Evolutionary conservation across 2,888 invertebrate species (phyloP).

Genomic region (Idaea aversata): DNA sequence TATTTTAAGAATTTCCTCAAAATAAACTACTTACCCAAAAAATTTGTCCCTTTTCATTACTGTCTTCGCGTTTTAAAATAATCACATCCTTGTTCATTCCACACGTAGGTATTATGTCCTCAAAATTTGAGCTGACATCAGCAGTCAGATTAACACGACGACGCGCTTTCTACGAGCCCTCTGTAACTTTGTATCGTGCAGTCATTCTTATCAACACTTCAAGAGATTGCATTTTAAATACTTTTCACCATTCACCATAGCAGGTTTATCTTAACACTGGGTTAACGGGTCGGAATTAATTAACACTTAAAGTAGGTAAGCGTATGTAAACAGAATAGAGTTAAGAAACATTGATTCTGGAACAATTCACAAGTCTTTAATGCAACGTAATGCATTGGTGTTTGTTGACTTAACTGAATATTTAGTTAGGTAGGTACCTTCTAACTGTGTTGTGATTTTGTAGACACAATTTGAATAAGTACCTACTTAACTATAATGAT

Average conservation of each 20-base stretch:
- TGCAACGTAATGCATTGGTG: constrained; percentile 4
- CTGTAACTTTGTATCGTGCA: constrained; percentile 17
- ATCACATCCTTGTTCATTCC: constrained; percentile 14
- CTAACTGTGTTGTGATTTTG: constrained; percentile 5
- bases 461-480: background rate
- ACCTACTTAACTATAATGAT: no score
- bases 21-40: background rate
- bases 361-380: constrained; percentile 25
- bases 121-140: constrained; percentile 14
- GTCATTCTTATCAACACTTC: constrained; percentile 30
- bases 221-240: constrained; percentile 30
- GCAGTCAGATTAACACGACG: constrained; percentile 31
- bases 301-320: constrained; percentile 32
- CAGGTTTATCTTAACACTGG: constrained; percentile 26
- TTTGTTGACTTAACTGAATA: constrained; percentile 21
- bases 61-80: constrained; percentile 10
- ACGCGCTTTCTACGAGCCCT: constrained; percentile 34
- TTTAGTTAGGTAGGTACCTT: constrained; percentile 10
- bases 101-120: background rate
- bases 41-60: constrained; percentile 1
- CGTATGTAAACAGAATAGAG: constrained; percentile 30
- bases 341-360: constrained; percentile 25
- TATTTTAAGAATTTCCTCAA: no score
- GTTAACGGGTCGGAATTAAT: constrained; percentile 35
- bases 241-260: constrained; percentile 22